Conservation (phyloP, 2,113 vertebrate species). For the Panurus biarmicus region DNA sequence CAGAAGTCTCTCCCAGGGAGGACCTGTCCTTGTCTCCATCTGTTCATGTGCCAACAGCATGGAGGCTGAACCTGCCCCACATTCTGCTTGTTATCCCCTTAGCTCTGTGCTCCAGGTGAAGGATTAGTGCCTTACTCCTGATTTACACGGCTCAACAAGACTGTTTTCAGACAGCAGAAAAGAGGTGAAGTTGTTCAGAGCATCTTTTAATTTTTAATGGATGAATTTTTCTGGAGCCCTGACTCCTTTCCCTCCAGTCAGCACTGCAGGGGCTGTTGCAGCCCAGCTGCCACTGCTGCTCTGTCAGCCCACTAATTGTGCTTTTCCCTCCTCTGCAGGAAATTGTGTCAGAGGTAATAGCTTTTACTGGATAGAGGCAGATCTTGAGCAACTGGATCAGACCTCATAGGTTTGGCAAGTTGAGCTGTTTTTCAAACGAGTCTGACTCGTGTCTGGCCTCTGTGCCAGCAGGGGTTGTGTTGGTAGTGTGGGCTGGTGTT, state of each 20-base stretch:
- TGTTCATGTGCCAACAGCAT: neutral
- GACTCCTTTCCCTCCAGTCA: neutral
- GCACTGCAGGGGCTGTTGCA: neutral
- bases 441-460: constrained; percentile 3
- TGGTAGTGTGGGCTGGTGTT: neutral
- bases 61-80: neutral
- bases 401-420: constrained; percentile 49
- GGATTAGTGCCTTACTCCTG: neutral
- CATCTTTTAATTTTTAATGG: neutral
- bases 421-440: neutral
- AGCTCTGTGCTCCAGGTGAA: neutral
- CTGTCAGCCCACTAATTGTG: neutral
- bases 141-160: neutral
- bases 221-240: neutral
- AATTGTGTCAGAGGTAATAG: constrained; percentile 49
- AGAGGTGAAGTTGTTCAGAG: neutral
- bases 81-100: neutral
- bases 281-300: neutral
- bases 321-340: constrained; percentile 38
- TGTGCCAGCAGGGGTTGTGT: neutral
- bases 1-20: neutral
- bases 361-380: constrained; percentile 39
- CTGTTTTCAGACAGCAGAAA: neutral
- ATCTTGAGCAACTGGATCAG: constrained; percentile 41
- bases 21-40: neutral